Percentiles rank a stretch among this genome's conserved stretches.
These are phyloP conservation scores for Drosophila takahashii DNA, from an alignment of 1,140 invertebrate species.

Conservation along the genomic window DNA sequence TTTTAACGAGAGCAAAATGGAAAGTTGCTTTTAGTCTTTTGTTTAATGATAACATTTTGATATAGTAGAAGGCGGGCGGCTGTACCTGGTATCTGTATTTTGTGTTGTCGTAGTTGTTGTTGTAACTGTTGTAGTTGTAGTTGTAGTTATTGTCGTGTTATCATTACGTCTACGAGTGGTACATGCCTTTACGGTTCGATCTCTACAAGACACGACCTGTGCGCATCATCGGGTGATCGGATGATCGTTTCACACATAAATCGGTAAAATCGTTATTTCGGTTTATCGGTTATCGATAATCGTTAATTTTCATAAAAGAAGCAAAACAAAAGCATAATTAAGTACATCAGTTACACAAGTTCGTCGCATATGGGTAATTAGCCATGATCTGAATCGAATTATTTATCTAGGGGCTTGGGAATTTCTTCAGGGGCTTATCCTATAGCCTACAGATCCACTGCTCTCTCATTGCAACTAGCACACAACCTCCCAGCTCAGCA, in stretches of 20 bases:
- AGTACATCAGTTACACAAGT: constrained; percentile 43
- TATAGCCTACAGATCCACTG: constrained; percentile 20
- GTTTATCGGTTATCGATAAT: constrained; percentile 32
- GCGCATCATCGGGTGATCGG: constrained; percentile 50
- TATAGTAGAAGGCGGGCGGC: constrained; percentile 46
- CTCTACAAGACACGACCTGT: constrained; percentile 79
- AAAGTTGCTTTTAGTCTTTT: constrained; percentile 56
- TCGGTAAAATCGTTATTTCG: constrained; percentile 31
- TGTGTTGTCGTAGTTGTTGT: constrained; percentile 77
- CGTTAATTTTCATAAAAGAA: constrained; percentile 41
- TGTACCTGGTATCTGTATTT: constrained; percentile 81
- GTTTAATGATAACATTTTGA: constrained; percentile 51
- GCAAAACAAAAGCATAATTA: constrained; percentile 56
- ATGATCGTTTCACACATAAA: constrained; percentile 37
- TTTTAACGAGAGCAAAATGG: constrained; percentile 72
- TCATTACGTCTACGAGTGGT: constrained; percentile 76
- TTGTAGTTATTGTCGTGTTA: constrained; percentile 79
- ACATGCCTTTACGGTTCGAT: constrained; percentile 80
- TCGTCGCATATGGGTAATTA: constrained; percentile 5
- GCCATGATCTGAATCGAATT: constrained; percentile 8
- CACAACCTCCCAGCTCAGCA: constrained; percentile 26
- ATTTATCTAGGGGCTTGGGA: not conserved
- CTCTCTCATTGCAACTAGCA: constrained; percentile 44
- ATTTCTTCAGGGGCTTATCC: constrained; percentile 3
- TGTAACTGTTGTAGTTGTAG: constrained; percentile 60